Percentiles rank a stretch among this genome's conserved stretches.
phyloP scores from a whole-genome alignment of 2,888 invertebrate species.

The Agapostemon virescens region DNA sequence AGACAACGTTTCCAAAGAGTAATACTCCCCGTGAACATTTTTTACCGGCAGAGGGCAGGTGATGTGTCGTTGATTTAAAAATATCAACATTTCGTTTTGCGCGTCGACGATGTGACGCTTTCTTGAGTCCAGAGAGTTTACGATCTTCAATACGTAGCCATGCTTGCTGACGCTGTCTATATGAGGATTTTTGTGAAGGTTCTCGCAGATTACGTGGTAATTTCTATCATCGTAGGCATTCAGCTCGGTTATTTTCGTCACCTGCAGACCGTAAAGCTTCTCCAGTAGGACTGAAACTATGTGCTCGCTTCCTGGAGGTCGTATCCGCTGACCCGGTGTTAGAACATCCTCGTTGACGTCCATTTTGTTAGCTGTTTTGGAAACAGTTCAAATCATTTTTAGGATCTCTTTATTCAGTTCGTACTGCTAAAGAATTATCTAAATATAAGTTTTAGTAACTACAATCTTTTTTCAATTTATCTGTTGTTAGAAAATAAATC shows the following conservation, averaged over 20 bases:
- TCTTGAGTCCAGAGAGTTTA: conserved; percentile 90
- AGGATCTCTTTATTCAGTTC: not conserved
- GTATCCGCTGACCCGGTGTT: conserved; percentile 83
- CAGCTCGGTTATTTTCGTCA: conserved; percentile 83
- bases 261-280: conserved; percentile 85
- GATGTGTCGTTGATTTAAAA: conserved; percentile 85
- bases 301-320: conserved; percentile 82
- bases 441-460: not conserved
- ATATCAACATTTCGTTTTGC: conserved; percentile 88
- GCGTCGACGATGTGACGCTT: conserved; percentile 86
- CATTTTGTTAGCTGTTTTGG: conserved; percentile 10
- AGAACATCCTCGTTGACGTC: conserved; percentile 63
- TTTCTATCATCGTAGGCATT: conserved; percentile 91
- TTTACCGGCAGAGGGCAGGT: conserved; percentile 87
- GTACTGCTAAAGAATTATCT: not conserved
- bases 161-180: conserved; percentile 82
- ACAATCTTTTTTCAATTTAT: too few species aligned
- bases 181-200: conserved; percentile 84
- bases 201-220: conserved; percentile 85
- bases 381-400: not conserved
- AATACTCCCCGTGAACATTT: conserved; percentile 85
- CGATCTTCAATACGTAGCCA: conserved; percentile 91
- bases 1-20: conserved; percentile 81
- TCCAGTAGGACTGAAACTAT: conserved; percentile 82
- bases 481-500: too few species aligned